Conservation (phyloP, 2,888 invertebrate species). For the Margaritifera margaritifera region DNA sequence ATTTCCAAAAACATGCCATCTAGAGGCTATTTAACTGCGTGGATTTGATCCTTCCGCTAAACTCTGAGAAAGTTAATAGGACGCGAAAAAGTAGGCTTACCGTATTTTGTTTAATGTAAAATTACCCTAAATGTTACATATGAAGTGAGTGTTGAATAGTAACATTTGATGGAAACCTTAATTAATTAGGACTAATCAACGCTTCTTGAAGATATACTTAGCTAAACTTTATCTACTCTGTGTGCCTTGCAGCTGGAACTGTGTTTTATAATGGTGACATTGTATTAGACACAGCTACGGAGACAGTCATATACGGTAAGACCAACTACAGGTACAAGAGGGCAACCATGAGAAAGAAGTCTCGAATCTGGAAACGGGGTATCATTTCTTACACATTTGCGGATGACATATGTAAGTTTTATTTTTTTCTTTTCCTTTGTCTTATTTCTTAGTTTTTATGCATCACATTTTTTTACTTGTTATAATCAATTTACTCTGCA, state of each 20-base stretch:
- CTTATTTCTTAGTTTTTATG: too few species aligned
- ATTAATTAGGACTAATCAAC: background rate
- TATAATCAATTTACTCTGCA: too few species aligned
- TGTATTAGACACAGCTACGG: slow-evolving; percentile 49
- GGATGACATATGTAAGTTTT: slow-evolving; percentile 47
- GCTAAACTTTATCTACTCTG: background rate
- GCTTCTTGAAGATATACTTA: background rate
- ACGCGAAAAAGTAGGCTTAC: too few species aligned
- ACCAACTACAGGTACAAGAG: slow-evolving; percentile 36
- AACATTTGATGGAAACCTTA: too few species aligned
- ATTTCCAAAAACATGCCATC: too few species aligned
- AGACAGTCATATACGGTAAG: slow-evolving; percentile 38
- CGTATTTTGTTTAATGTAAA: background rate
- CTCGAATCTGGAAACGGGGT: slow-evolving; percentile 52
- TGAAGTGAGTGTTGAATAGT: too few species aligned
- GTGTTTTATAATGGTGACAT: slow-evolving; percentile 68
- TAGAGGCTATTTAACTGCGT: too few species aligned
- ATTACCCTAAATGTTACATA: background rate
- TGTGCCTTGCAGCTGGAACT: slow-evolving; percentile 36
- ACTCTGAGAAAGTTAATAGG: too few species aligned
- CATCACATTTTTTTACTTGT: too few species aligned
- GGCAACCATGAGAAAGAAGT: slow-evolving; percentile 45
- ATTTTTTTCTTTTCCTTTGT: background rate
- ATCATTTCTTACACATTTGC: slow-evolving; percentile 50
- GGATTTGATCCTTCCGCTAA: too few species aligned